Percentiles rank a stretch among this genome's conserved stretches.
Evolutionary conservation across 1,140 invertebrate genomes (phyloP).

Genomic region (Carcinoscorpius rotundicauda): DNA sequence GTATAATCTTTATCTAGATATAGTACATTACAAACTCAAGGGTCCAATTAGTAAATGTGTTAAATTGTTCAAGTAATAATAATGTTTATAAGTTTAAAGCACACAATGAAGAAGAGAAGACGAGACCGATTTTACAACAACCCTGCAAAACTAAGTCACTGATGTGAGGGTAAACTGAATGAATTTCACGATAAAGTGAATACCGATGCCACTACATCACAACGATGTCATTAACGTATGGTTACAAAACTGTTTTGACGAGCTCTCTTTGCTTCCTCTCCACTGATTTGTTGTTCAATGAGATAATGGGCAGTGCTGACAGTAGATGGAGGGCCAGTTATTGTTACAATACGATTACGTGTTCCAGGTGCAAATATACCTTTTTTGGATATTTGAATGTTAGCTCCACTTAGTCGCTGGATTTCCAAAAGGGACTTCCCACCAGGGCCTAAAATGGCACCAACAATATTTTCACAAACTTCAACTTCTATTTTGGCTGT

Average conservation of each 20-base stretch:
- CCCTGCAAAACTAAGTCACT: too few relatives aligned
- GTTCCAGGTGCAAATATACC: constrained; percentile 92
- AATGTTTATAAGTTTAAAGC: too few relatives aligned
- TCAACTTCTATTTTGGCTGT: constrained; percentile 71
- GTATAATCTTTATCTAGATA: too few relatives aligned
- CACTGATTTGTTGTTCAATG: constrained; percentile 88
- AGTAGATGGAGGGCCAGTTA: constrained; percentile 72
- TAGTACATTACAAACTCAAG: too few relatives aligned
- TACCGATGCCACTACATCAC: too few relatives aligned
- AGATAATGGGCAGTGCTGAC: constrained; percentile 83
- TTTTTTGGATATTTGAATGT: constrained; percentile 97
- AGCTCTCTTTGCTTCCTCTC: constrained; percentile 87
- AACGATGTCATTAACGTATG: constrained; percentile 14
- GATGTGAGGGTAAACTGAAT: too few relatives aligned
- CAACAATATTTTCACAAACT: constrained; percentile 84
- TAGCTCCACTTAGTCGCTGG: constrained; percentile 89
- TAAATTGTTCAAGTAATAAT: too few relatives aligned
- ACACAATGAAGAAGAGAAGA: too few relatives aligned
- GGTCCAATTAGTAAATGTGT: too few relatives aligned
- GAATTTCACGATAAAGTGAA: too few relatives aligned
- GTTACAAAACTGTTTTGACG: constrained; percentile 48
- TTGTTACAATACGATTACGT: constrained; percentile 91
- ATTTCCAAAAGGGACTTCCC: constrained; percentile 92
- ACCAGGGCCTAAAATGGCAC: constrained; percentile 89
- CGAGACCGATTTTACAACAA: too few relatives aligned